These are phyloP conservation scores for Hypomecis atomaria DNA, from an alignment of 2,888 invertebrate species.

Conservation along the genomic window DNA sequence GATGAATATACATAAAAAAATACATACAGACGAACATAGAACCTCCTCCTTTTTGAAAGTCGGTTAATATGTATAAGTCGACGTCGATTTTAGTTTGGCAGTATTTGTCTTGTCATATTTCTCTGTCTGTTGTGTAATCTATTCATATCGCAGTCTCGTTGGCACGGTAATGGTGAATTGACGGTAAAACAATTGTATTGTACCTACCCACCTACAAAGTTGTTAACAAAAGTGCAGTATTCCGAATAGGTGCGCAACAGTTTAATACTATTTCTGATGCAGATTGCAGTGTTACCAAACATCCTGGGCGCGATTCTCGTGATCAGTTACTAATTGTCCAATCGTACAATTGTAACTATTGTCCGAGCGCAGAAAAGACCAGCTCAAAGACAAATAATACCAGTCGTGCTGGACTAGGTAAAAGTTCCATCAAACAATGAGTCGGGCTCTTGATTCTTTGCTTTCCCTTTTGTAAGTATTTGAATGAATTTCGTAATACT, in stretches of 20 bases:
- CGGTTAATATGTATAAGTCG: no score
- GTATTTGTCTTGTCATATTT: background rate
- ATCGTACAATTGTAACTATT: slow-evolving; percentile 70
- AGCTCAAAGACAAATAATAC: slow-evolving; percentile 64
- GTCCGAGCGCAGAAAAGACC: slow-evolving; percentile 60
- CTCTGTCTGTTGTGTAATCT: background rate
- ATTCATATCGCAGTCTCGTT: slow-evolving; percentile 1
- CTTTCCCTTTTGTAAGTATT: slow-evolving; percentile 72
- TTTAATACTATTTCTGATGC: background rate
- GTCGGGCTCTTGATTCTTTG: slow-evolving; percentile 62
- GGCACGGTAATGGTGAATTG: no score
- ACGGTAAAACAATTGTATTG: background rate
- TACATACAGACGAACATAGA: no score
- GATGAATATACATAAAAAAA: no score
- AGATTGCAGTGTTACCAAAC: slow-evolving; percentile 19
- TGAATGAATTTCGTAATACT: slow-evolving; percentile 59
- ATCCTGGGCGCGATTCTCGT: slow-evolving; percentile 40
- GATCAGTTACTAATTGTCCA: slow-evolving; percentile 65
- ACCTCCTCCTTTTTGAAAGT: no score
- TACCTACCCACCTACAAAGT: background rate
- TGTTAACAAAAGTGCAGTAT: no score
- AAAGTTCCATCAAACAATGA: slow-evolving; percentile 72
- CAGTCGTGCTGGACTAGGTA: slow-evolving; percentile 66
- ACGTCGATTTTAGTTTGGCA: background rate
- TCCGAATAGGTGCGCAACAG: no score